A percentile compares a stretch with the other conserved stretches of the same genome.
These are phyloP conservation scores for Dicentrarchus labrax DNA, from an alignment of 2,113 vertebrate species.

Conservation along the genomic window DNA sequence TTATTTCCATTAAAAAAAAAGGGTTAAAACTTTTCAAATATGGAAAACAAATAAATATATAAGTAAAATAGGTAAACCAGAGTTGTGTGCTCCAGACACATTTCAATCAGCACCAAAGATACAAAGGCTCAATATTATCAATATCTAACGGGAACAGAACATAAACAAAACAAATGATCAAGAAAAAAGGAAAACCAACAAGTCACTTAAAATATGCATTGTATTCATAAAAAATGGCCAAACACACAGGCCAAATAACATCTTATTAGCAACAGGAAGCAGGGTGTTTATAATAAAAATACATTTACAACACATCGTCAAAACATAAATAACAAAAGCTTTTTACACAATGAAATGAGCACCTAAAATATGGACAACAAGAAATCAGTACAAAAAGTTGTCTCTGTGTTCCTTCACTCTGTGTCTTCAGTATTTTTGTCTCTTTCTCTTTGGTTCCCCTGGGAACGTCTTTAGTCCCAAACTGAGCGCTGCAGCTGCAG, in stretches of 20 bases:
- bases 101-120: not conserved
- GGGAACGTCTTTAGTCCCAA: slow-evolving; percentile 26
- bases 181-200: slow-evolving; percentile 21
- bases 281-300: slow-evolving; percentile 55
- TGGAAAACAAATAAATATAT: not conserved
- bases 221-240: slow-evolving; percentile 57
- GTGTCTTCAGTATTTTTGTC: slow-evolving; percentile 35
- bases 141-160: too few species aligned
- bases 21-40: not conserved
- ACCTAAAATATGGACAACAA: slow-evolving; percentile 13
- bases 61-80: not conserved
- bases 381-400: slow-evolving; percentile 41
- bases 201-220: slow-evolving; percentile 58
- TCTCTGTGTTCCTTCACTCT: slow-evolving; percentile 38
- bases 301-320: slow-evolving; percentile 56
- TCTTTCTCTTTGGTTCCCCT: slow-evolving; percentile 57
- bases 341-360: slow-evolving; percentile 37
- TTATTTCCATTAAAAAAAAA: not conserved
- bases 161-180: not conserved
- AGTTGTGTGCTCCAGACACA: not conserved
- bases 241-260: slow-evolving; percentile 30
- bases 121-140: not conserved
- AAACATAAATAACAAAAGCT: slow-evolving; percentile 65
- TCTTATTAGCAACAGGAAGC: slow-evolving; percentile 45
- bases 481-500: slow-evolving; percentile 33